A percentile compares a stretch with the other conserved stretches of the same genome.
These are phyloP conservation scores for Poecilia velifera DNA, from an alignment of 2,797 vertebrate genomes.

Conservation along the genomic window DNA sequence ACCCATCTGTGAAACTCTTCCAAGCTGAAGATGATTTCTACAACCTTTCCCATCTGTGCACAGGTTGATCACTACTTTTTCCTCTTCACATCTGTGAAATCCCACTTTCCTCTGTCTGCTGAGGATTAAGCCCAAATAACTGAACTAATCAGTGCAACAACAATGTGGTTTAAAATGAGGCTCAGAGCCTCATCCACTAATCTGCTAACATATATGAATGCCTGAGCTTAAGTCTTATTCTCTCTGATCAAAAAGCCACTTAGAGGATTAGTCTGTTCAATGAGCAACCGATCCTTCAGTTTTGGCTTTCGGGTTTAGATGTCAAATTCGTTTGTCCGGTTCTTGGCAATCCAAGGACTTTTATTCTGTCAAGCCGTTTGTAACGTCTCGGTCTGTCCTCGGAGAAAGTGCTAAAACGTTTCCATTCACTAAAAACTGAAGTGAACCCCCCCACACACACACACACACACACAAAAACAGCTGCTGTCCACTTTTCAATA, in stretches of 20 bases:
- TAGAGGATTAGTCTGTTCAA: constrained; percentile 54
- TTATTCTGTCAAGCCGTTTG: constrained; percentile 52
- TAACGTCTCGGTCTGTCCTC: constrained; percentile 56
- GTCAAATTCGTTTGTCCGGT: constrained; percentile 52
- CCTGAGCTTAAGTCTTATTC: constrained; percentile 35
- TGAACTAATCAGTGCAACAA: constrained; percentile 64
- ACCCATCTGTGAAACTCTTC: constrained; percentile 66
- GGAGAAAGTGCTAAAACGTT: constrained; percentile 50
- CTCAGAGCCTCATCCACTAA: constrained; percentile 23
- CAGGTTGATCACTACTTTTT: constrained; percentile 64
- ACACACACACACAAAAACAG: neutral
- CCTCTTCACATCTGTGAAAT: constrained; percentile 58
- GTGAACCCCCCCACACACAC: neutral
- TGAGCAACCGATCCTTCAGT: constrained; percentile 24
- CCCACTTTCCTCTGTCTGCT: constrained; percentile 60
- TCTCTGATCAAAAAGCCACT: constrained; percentile 57
- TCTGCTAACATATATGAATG: constrained; percentile 14
- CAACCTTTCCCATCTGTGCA: constrained; percentile 49
- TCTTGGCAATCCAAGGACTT: constrained; percentile 43
- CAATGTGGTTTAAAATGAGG: constrained; percentile 55
- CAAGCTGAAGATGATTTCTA: constrained; percentile 55
- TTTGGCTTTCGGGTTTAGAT: constrained; percentile 21
- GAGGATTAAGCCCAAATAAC: constrained; percentile 69
- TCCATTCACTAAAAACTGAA: constrained; percentile 48
- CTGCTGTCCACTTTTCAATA: constrained; percentile 31